A percentile compares a stretch with the other conserved stretches of the same genome.
phyloP scores from a whole-genome alignment of 2,888 invertebrate species.

The Tupiocoris notatus region DNA sequence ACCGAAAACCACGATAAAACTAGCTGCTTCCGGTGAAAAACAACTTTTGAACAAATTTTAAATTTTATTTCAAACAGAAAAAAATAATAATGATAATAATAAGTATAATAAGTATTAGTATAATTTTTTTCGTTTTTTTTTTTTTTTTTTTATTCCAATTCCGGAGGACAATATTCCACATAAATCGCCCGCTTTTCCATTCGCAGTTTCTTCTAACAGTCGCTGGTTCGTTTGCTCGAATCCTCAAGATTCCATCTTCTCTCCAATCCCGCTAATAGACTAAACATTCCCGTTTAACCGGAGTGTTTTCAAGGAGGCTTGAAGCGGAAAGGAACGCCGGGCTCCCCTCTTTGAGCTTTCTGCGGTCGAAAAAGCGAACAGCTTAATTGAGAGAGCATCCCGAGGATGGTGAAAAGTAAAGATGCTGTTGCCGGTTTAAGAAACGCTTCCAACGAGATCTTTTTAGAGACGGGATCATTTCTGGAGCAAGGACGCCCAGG shows the following conservation, averaged over 20 bases:
- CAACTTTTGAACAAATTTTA: too few relatives aligned
- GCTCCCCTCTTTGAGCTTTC: neutral
- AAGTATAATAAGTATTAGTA: too few relatives aligned
- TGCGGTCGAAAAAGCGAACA: neutral
- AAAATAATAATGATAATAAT: too few relatives aligned
- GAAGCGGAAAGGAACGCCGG: neutral
- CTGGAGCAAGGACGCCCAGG: neutral
- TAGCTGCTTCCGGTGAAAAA: too few relatives aligned
- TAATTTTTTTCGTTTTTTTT: too few relatives aligned
- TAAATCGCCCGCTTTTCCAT: too few relatives aligned
- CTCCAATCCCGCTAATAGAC: neutral
- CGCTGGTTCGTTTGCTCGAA: neutral
- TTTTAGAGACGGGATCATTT: neutral
- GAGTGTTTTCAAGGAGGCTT: neutral
- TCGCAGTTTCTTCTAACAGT: neutral
- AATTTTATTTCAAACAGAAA: too few relatives aligned
- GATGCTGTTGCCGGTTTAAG: neutral
- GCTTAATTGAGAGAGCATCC: neutral
- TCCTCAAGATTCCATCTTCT: neutral
- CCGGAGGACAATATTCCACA: too few relatives aligned
- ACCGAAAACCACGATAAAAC: too few relatives aligned
- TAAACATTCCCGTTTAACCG: neutral
- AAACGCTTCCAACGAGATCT: neutral
- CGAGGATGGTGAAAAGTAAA: neutral
- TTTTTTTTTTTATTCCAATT: too few relatives aligned